Conservation (phyloP, 2,113 vertebrate genomes). For the Nesogale talazaci region DNA sequence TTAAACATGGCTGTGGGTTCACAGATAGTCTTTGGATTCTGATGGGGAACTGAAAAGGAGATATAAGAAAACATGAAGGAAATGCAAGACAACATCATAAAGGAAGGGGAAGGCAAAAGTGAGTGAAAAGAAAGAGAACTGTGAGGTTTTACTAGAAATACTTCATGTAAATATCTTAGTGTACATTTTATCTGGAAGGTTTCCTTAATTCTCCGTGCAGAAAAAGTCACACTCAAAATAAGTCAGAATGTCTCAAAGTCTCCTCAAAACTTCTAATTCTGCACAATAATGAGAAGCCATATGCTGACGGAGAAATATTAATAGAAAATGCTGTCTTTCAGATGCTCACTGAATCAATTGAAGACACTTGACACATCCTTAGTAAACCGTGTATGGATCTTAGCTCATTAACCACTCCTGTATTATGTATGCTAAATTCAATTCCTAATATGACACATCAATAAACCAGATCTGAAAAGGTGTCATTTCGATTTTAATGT, state of each 20-base stretch:
- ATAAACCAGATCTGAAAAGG: conserved; percentile 76
- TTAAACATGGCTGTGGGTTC: not conserved
- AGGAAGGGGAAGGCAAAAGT: not conserved
- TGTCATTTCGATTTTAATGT: conserved; percentile 70
- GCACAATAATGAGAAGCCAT: conserved; percentile 69
- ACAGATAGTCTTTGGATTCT: not conserved
- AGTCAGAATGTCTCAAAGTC: conserved; percentile 28
- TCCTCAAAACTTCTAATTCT: conserved; percentile 59
- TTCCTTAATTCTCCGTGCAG: conserved; percentile 17
- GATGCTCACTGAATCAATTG: conserved; percentile 71
- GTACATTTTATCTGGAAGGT: not conserved
- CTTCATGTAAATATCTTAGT: not conserved
- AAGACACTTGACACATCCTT: conserved; percentile 69
- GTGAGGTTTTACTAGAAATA: not conserved
- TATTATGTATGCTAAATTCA: conserved; percentile 62
- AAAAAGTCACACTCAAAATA: conserved; percentile 36
- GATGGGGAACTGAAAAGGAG: not conserved
- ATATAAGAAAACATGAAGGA: not conserved
- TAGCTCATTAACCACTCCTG: conserved; percentile 73
- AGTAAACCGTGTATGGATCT: conserved; percentile 71
- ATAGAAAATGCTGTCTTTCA: conserved; percentile 74
- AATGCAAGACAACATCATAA: conserved; percentile 1
- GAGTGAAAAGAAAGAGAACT: conserved; percentile 28
- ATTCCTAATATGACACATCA: conserved; percentile 72
- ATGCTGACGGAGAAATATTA: conserved; percentile 72